Base-by-base conservation (phyloP, 2,888 invertebrate genomes). In the Athalia rosae region DNA sequence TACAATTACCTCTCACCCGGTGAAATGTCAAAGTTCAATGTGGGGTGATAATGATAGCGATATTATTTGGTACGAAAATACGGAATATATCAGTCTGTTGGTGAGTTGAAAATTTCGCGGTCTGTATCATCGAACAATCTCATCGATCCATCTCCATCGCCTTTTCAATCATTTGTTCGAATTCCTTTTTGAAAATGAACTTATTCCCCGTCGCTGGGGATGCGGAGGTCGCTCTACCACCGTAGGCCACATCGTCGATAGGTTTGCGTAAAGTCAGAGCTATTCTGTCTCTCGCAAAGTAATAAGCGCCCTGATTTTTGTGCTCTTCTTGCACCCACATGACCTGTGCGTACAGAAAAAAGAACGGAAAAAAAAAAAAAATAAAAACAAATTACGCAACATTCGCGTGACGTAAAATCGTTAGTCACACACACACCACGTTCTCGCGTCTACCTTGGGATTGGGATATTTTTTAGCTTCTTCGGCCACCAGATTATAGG, bases 311-410 rank as follows among this genome's bases (percentile, higher is more conserved):
- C 87, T 94, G 94, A 90, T 97, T 98, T 90, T 95, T 97, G 89
- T 97, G 97, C 89, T 98, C 97, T 90, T 97, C 97, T 89, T 97
- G 97, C 59, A 93, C 92, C 94, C 95, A 97, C 81, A 92, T 91
- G 53, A 88, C 48, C 64, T 76, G 53, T 11, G 71, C 15, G 6
- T 45, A 41, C 13, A 13, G 28, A 0, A 28, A 28, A 28, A 28
- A 28, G 28, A 28, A 28, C n/a, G n/a, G n/a, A n/a, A 28, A 0
- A 28, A 28, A 28, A 28, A 28, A 28, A 28, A 28, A 28, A n/a
- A n/a, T n/a, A n/a, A n/a, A n/a, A n/a, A n/a, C n/a, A 28, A 28
- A n/a, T 62, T 62, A 41, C 28, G 41, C 11, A 41, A 15, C 13
- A 13, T 41, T 61, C 13, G 62, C 13, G 62, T 61, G 9, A 61